These are phyloP conservation scores for Porites lobata DNA, from an alignment of 92 coral and sea anemone species.

Conservation along the genomic window DNA sequence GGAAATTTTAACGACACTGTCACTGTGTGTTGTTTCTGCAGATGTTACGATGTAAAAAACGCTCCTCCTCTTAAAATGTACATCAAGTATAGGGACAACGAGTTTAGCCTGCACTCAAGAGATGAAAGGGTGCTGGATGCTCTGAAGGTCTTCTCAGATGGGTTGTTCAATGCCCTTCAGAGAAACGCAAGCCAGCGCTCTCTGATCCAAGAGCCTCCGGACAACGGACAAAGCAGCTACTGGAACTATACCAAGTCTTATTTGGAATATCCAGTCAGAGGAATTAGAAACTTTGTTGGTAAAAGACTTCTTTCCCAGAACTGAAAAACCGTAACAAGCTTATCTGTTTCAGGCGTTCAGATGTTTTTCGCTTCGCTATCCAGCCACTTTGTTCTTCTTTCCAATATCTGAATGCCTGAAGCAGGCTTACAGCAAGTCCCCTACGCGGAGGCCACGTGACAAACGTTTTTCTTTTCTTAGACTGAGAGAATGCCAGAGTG, in stretches of 20 bases:
- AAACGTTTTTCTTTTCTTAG: too few relatives aligned
- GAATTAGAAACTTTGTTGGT: background rate
- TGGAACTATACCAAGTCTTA: constrained; percentile 3
- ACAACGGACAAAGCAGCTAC: background rate
- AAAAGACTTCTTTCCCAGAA: background rate
- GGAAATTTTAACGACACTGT: too few relatives aligned
- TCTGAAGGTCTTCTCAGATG: constrained; percentile 9
- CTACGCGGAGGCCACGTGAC: too few relatives aligned
- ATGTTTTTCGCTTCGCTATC: too few relatives aligned
- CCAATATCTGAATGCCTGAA: too few relatives aligned
- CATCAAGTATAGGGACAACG: constrained; percentile 16
- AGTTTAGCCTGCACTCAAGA: constrained; percentile 20
- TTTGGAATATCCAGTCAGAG: constrained; percentile 14
- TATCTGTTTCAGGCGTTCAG: too few relatives aligned
- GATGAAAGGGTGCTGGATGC: constrained; percentile 17
- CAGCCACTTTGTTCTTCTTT: too few relatives aligned
- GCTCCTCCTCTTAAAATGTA: constrained; percentile 29
- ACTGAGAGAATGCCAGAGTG: too few relatives aligned
- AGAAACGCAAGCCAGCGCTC: background rate
- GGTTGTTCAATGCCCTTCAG: constrained; percentile 5
- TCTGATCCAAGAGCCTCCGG: background rate
- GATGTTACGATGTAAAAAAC: constrained; percentile 22
- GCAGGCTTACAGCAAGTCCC: too few relatives aligned
- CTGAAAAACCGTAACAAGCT: too few relatives aligned
- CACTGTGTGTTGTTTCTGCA: background rate